Evolutionary conservation across 2,113 vertebrate species (phyloP), one percentile per base, ranked within the genome.

Genomic region (Syrrhaptes paradoxus): DNA sequence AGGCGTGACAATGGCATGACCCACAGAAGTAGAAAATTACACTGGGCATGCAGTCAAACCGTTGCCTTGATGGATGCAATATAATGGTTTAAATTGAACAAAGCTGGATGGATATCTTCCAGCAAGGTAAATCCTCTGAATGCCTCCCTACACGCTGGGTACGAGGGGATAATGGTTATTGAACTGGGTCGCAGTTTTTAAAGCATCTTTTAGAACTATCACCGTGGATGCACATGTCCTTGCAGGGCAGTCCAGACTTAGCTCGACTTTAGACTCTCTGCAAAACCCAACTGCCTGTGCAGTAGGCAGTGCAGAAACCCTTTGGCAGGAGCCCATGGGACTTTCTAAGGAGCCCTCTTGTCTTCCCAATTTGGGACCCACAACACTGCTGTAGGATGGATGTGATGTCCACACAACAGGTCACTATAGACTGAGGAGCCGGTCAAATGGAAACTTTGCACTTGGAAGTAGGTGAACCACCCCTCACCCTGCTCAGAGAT

Each of bases 1-100:
- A 62, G 54, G 29, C 1, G 2, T 6, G 41, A 38, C 5, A 0
- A 11, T 2, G 31, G 51, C 57, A 22, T 15, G 6, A n/a, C 15
- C 8, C 36, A 4, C 48, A 15, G 57, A 46, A 73, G 20, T 0
- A 63, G 28, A 86, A 86, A 75, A 75, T 54, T 62, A 36, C 70
- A 6, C 17, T 3, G 38, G 16, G 51, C 1, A 0, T 13, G 28
- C 4, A 4, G 32, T 26, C 31, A 61, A 36, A 73, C 22, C 15
- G 75, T 43, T 74, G 55, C 38, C 43, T 26, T 20, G 26, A 20
- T 14, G 36, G 49, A 32, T 49, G 22, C 6, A 31, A 66, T 46
- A 34, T 41, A 22, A 8, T 43, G 32, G 58, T 43, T 78, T 48
- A 16, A 16, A n/a, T 2, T 21, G 45, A 48, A 61, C 14, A 45